phyloP scores from a whole-genome alignment of 2,888 invertebrate species.

The Leptogaster cylindrica region DNA sequence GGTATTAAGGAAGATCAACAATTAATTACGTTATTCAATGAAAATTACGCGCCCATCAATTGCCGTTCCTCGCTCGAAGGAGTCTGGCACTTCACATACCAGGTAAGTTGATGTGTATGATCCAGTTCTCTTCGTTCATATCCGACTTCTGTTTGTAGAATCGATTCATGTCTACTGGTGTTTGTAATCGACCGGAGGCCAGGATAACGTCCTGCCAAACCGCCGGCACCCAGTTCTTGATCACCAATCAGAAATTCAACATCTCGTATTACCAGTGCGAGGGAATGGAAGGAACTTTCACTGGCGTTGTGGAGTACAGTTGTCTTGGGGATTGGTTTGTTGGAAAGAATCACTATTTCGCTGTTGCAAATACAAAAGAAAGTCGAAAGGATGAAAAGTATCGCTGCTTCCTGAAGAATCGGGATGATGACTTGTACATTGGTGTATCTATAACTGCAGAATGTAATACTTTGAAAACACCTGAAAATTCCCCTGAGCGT shows the following conservation, averaged over 20 bases:
- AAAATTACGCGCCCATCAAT: conserved; percentile 88
- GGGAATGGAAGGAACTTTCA: conserved; percentile 89
- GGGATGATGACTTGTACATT: conserved; percentile 90
- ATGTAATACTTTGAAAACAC: conserved; percentile 89
- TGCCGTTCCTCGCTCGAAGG: conserved; percentile 92
- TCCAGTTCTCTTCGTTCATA: conserved; percentile 19
- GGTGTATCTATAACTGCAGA: conserved; percentile 94
- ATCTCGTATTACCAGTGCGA: conserved; percentile 90
- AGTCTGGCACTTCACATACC: conserved; percentile 95
- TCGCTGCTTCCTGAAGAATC: conserved; percentile 91
- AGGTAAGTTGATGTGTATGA: conserved; percentile 59
- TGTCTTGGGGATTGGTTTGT: conserved; percentile 96
- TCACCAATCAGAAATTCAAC: conserved; percentile 95
- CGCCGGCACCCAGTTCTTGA: conserved; percentile 93
- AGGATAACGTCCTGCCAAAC: conserved; percentile 93
- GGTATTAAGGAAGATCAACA: conserved; percentile 80
- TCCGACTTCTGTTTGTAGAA: conserved; percentile 65
- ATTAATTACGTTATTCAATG: conserved; percentile 83
- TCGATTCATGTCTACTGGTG: conserved; percentile 87
- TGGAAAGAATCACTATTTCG: conserved; percentile 95
- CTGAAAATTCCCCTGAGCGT: conserved; percentile 91
- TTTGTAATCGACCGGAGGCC: conserved; percentile 87
- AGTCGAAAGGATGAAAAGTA: conserved; percentile 94
- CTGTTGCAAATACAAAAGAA: conserved; percentile 95
- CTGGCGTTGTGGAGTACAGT: conserved; percentile 90